Percentiles rank a stretch among this genome's conserved stretches.
These are phyloP conservation scores for Pachypsylla venusta DNA, from an alignment of 1,140 invertebrate species.

Conservation along the genomic window DNA sequence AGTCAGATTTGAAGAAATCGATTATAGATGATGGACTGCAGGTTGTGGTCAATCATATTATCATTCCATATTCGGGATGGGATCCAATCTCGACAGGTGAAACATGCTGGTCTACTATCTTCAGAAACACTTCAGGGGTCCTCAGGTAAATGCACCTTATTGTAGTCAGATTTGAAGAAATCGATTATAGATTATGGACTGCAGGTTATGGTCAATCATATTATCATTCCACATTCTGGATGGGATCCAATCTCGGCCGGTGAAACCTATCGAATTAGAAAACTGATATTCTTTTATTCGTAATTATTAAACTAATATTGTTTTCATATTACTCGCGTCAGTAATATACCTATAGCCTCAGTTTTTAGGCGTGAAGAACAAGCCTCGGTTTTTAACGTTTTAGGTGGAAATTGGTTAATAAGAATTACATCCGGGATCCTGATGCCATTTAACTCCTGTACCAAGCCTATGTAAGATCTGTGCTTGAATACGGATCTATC, in stretches of 20 bases:
- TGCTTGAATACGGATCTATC: too few relatives aligned
- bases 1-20: conserved; percentile 19
- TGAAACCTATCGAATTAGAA: conserved; percentile 87
- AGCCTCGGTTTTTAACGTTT: too few relatives aligned
- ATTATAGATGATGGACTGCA: conserved; percentile 19
- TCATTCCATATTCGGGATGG: conserved; percentile 92
- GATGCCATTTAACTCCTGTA: too few relatives aligned
- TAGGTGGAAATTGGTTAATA: too few relatives aligned
- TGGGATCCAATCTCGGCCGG: conserved; percentile 68
- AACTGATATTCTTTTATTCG: too few relatives aligned
- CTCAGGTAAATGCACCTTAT: conserved; percentile 39
- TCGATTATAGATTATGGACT: conserved; percentile 19
- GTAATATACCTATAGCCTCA: too few relatives aligned
- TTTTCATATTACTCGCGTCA: too few relatives aligned
- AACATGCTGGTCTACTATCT: conserved; percentile 90
- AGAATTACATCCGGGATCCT: too few relatives aligned
- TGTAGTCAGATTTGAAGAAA: conserved; percentile 19
- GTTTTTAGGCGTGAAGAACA: too few relatives aligned
- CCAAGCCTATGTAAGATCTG: too few relatives aligned
- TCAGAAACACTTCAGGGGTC: conserved; percentile 90
- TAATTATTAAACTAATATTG: too few relatives aligned
- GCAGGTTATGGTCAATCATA: conserved; percentile 67
- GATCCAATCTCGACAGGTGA: conserved; percentile 63
- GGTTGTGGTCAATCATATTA: conserved; percentile 79
- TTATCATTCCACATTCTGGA: conserved; percentile 90